A percentile compares a stretch with the other conserved stretches of the same genome.
These are phyloP conservation scores for Amphimallon solstitiale DNA, from an alignment of 2,888 invertebrate genomes.

Conservation along the genomic window DNA sequence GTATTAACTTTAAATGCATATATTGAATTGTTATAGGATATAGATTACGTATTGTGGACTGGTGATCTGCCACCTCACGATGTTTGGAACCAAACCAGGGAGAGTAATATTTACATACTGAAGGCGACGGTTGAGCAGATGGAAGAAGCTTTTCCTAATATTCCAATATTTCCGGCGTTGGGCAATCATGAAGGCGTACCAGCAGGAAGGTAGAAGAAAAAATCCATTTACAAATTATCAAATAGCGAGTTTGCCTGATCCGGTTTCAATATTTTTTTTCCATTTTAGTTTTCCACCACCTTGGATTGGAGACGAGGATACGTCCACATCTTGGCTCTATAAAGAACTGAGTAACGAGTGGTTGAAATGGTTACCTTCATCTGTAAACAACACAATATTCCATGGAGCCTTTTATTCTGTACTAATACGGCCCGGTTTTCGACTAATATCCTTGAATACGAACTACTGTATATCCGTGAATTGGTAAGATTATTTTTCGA, in stretches of 20 bases:
- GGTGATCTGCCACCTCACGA: conserved; percentile 97
- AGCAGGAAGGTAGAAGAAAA: conserved; percentile 81
- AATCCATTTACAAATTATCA: neutral
- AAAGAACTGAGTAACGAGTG: conserved; percentile 87
- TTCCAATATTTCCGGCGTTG: conserved; percentile 91
- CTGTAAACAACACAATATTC: conserved; percentile 82
- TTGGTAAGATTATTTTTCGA: conserved; percentile 70
- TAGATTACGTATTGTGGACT: conserved; percentile 95
- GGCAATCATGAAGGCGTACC: conserved; percentile 98
- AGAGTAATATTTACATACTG: conserved; percentile 83
- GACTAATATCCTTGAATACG: conserved; percentile 92
- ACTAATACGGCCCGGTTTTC: conserved; percentile 86
- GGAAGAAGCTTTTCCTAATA: conserved; percentile 85
- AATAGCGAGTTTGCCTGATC: neutral
- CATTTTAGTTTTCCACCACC: conserved; percentile 84
- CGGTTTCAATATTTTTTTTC: neutral
- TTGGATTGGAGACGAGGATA: conserved; percentile 81
- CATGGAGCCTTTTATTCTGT: conserved; percentile 93
- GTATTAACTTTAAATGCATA: neutral
- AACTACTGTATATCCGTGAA: conserved; percentile 95
- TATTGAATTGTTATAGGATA: conserved; percentile 70
- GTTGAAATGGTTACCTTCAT: conserved; percentile 89
- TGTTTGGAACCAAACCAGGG: conserved; percentile 91
- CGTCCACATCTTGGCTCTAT: conserved; percentile 91
- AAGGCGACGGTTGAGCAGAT: conserved; percentile 85